Conservation (phyloP, 2,888 invertebrate genomes). For the Phyllotreta cruciferae region DNA sequence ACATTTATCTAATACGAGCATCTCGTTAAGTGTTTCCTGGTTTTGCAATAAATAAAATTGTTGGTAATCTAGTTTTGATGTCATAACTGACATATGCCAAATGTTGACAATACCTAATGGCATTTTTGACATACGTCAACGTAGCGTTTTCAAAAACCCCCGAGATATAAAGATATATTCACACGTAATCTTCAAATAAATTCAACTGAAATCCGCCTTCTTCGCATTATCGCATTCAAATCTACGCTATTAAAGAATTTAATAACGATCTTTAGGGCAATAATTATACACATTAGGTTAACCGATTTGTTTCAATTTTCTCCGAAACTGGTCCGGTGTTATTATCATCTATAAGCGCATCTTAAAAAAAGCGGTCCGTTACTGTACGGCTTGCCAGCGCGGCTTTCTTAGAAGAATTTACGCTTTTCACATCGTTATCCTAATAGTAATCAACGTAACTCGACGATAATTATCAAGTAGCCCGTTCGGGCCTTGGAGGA, state of each 20-base stretch:
- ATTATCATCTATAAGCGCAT: neutral
- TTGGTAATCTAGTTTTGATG: too few relatives aligned
- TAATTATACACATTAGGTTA: constrained; percentile 8
- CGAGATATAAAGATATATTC: too few relatives aligned
- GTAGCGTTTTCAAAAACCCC: too few relatives aligned
- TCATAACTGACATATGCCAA: too few relatives aligned
- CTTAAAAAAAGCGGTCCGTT: constrained; percentile 10
- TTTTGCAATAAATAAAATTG: too few relatives aligned
- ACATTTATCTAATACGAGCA: too few relatives aligned
- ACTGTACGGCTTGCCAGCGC: neutral
- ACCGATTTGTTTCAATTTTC: constrained; percentile 22
- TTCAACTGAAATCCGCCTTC: neutral
- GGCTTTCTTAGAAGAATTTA: constrained; percentile 19
- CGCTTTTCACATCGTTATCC: constrained; percentile 17
- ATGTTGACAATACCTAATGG: too few relatives aligned
- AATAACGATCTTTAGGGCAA: constrained; percentile 12
- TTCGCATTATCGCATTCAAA: constrained; percentile 7
- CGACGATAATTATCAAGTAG: constrained; percentile 19
- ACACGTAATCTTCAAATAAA: neutral
- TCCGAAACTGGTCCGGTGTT: constrained; percentile 13
- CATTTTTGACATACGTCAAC: too few relatives aligned
- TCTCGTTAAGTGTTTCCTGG: too few relatives aligned
- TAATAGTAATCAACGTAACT: constrained; percentile 16
- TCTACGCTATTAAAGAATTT: constrained; percentile 1
- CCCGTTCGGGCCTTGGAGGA: neutral